Percentiles rank a stretch among this genome's conserved stretches.
Conservation (phyloP, 2,888 invertebrate genomes). For the Coleophora flavipennella region DNA sequence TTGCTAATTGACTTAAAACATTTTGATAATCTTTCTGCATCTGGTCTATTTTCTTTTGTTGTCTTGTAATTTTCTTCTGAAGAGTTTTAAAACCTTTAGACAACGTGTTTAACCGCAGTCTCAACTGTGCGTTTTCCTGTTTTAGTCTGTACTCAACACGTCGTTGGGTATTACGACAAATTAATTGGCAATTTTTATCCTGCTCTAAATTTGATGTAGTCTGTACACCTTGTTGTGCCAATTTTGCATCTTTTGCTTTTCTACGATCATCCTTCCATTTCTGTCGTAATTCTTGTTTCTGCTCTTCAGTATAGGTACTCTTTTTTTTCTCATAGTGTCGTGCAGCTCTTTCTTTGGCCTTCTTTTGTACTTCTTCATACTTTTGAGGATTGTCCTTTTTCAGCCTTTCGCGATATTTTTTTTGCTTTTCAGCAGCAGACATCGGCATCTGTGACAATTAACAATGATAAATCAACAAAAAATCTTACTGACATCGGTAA, state of each 20-base stretch:
- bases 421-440: constrained; percentile 1
- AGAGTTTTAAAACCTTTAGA: constrained; percentile 8
- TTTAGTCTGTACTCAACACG: background rate
- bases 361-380: background rate
- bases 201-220: background rate
- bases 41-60: constrained; percentile 5
- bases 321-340: background rate
- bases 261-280: background rate
- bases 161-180: background rate
- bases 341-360: constrained; percentile 1
- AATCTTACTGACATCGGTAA: too few species aligned
- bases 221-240: background rate
- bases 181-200: background rate
- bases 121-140: background rate
- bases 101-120: background rate
- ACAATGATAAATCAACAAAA: too few species aligned
- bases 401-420: constrained; percentile 1
- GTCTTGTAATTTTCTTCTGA: constrained; percentile 7
- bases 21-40: constrained; percentile 7
- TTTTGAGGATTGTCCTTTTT: constrained; percentile 1
- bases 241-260: background rate
- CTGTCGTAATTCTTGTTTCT: constrained; percentile 1
- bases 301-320: background rate
- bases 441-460: background rate
- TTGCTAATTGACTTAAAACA: constrained; percentile 3